phyloP scores from a whole-genome alignment of 2,113 vertebrate genomes.

The Festucalex cinctus region DNA sequence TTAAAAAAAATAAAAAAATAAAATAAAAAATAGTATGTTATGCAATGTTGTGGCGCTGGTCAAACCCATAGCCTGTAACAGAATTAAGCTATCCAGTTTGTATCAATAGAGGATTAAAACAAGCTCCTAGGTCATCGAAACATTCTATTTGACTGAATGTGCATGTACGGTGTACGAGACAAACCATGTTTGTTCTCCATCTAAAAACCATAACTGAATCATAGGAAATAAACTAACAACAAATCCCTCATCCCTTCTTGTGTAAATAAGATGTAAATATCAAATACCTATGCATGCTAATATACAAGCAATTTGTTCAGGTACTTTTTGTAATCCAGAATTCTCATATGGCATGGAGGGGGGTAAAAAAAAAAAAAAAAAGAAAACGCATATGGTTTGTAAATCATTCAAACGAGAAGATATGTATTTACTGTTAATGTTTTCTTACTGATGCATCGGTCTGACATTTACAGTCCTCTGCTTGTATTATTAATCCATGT shows the following conservation, averaged over 20 bases:
- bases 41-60: slow-evolving; percentile 57
- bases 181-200: slow-evolving; percentile 79
- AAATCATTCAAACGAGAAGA: slow-evolving; percentile 64
- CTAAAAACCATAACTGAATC: slow-evolving; percentile 85
- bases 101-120: slow-evolving; percentile 41
- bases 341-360: slow-evolving; percentile 86
- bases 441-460: slow-evolving; percentile 71
- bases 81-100: slow-evolving; percentile 36
- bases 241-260: slow-evolving; percentile 77
- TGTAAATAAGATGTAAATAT: slow-evolving; percentile 98
- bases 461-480: slow-evolving; percentile 67
- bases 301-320: slow-evolving; percentile 94
- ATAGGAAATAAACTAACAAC: slow-evolving; percentile 67
- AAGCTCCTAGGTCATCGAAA: slow-evolving; percentile 74
- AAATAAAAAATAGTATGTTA: slow-evolving; percentile 54
- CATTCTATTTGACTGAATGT: slow-evolving; percentile 78
- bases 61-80: slow-evolving; percentile 45
- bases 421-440: slow-evolving; percentile 69
- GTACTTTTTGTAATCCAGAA: slow-evolving; percentile 94
- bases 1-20: neutral
- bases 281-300: slow-evolving; percentile 93
- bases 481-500: slow-evolving; percentile 61
- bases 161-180: slow-evolving; percentile 85
- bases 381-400: slow-evolving; percentile 68
- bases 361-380: slow-evolving; percentile 62